phyloP scores from a whole-genome alignment of 1,140 invertebrate species.

The Bombus impatiens region DNA sequence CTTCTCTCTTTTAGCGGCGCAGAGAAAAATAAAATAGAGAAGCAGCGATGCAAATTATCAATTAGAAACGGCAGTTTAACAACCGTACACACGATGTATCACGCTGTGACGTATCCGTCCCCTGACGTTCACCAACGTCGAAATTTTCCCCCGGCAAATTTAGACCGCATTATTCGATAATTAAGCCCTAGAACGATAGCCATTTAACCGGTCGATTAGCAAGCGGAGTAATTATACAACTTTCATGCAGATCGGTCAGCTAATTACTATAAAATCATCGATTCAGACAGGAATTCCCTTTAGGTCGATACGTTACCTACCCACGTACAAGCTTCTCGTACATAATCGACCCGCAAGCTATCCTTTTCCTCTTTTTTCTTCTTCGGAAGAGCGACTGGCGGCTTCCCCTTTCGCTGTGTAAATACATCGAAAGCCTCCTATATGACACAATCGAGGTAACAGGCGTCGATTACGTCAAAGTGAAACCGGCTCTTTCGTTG shows the following conservation, averaged over 20 bases:
- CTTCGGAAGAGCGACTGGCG: not conserved
- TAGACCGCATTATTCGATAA: slow-evolving; percentile 47
- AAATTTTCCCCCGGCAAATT: slow-evolving; percentile 5
- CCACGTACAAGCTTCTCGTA: not conserved
- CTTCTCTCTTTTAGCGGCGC: not conserved
- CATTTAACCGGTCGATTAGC: slow-evolving; percentile 50
- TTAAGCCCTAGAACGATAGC: slow-evolving; percentile 40
- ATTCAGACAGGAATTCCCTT: slow-evolving; percentile 10
- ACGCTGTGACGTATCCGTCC: not conserved
- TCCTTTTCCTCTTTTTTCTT: not conserved
- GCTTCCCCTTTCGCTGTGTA: slow-evolving; percentile 10
- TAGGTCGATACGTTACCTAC: not conserved
- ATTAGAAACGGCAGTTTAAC: not conserved
- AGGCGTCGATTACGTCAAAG: slow-evolving; percentile 53
- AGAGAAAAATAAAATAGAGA: not conserved
- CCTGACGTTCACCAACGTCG: not conserved
- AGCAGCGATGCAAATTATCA: not conserved
- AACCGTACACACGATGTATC: not conserved
- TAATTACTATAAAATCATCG: slow-evolving; percentile 50
- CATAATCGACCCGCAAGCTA: not conserved
- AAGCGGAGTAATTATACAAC: slow-evolving; percentile 42
- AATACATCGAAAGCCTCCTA: not conserved
- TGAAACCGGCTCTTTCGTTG: slow-evolving; percentile 47
- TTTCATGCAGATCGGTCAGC: not conserved
- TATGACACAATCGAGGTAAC: slow-evolving; percentile 43